These are phyloP conservation scores for Dasysyrphus tricinctus DNA, from an alignment of 2,888 invertebrate species.

Conservation along the genomic window DNA sequence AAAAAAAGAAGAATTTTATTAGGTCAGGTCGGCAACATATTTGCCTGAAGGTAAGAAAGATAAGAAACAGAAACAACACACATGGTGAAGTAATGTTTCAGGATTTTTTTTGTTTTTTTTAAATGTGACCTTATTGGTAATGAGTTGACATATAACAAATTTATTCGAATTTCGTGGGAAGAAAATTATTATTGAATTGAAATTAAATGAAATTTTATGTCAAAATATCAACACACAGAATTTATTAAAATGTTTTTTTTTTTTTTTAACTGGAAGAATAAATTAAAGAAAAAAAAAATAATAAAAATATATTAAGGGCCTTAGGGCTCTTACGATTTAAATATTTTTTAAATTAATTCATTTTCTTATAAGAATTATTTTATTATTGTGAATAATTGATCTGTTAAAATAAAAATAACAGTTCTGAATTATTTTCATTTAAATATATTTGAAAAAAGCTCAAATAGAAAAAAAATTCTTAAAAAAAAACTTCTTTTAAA, in stretches of 20 bases:
- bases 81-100: not conserved
- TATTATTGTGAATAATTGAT: no score
- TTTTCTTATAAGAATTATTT: no score
- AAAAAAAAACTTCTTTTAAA: no score
- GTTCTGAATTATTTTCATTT: no score
- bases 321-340: no score
- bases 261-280: not conserved
- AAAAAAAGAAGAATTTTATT: slow-evolving; percentile 43
- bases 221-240: not conserved
- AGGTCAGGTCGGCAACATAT: slow-evolving; percentile 64
- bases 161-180: slow-evolving; percentile 21
- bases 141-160: slow-evolving; percentile 17
- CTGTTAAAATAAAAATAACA: no score
- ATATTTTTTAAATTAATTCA: no score
- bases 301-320: no score
- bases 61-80: slow-evolving; percentile 18
- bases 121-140: slow-evolving; percentile 25
- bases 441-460: no score
- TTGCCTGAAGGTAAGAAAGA: not conserved
- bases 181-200: not conserved
- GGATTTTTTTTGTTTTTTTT: not conserved
- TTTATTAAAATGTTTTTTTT: not conserved
- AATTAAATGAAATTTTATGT: not conserved
- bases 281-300: no score
- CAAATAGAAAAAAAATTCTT: no score